phyloP scores from a whole-genome alignment of 23 tunicate species.

The Pegea sp. region DNA sequence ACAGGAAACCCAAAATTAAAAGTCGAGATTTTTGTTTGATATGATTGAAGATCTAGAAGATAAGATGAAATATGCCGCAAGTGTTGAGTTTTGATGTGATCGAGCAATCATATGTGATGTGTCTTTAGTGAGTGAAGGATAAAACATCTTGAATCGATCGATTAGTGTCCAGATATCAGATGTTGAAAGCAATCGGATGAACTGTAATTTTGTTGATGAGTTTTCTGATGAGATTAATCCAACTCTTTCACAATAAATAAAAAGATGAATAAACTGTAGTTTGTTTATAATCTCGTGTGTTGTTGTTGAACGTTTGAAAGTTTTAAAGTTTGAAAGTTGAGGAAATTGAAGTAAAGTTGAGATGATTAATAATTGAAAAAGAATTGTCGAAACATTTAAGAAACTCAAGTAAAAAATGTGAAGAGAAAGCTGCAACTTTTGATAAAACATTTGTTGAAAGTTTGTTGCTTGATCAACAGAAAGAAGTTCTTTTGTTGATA shows the following conservation, averaged over 20 bases:
- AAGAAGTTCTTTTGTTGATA: too few relatives aligned
- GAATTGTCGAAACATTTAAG: too few relatives aligned
- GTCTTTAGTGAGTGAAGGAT: conserved; percentile 9
- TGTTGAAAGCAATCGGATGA: conserved; percentile 19
- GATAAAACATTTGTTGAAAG: too few relatives aligned
- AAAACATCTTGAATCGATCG: conserved; percentile 40
- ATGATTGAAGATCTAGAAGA: conserved; percentile 79
- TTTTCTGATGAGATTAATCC: conserved; percentile 25
- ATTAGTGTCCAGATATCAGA: conserved; percentile 14
- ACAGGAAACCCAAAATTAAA: not conserved
- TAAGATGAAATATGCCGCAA: conserved; percentile 19
- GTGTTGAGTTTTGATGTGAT: conserved; percentile 26
- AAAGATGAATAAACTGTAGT: not conserved
- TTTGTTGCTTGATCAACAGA: too few relatives aligned
- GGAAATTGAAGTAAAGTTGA: too few relatives aligned
- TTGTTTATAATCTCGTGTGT: not conserved
- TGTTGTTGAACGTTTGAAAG: too few relatives aligned
- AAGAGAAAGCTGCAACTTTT: too few relatives aligned
- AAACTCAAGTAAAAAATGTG: too few relatives aligned
- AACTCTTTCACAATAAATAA: too few relatives aligned
- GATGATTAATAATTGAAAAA: too few relatives aligned
- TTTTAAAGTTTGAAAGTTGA: too few relatives aligned
- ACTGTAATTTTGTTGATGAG: conserved; percentile 36
- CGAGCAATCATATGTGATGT: conserved; percentile 24
- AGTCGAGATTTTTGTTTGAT: conserved; percentile 45